Conservation (phyloP, 2,113 vertebrate genomes). For the Rostratula benghalensis region DNA sequence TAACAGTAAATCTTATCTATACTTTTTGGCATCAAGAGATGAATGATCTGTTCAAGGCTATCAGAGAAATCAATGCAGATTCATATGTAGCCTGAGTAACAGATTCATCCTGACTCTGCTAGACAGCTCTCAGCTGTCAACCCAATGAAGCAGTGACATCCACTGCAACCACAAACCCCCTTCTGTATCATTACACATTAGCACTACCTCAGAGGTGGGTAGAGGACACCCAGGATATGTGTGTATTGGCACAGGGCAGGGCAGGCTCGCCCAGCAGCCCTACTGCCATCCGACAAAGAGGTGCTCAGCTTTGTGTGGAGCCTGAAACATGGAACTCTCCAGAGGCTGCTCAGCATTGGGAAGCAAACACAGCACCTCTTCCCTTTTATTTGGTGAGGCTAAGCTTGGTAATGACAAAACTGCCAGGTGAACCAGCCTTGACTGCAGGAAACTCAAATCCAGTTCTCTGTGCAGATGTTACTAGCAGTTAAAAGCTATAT, state of each 20-base stretch:
- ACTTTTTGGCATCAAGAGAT: not conserved
- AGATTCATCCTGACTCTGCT: not conserved
- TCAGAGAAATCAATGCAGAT: not conserved
- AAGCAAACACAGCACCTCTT: not conserved
- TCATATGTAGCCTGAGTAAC: not conserved
- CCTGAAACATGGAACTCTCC: not conserved
- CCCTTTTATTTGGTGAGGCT: not conserved
- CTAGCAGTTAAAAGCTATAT: not conserved
- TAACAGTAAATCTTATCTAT: not conserved
- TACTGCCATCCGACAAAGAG: fast-evolving
- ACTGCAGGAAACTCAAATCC: not conserved
- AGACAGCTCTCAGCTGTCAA: not conserved
- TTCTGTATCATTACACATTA: not conserved
- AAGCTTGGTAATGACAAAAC: not conserved
- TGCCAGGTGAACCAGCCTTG: not conserved
- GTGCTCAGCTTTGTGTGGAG: not conserved
- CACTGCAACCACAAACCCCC: not conserved
- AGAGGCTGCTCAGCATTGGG: fast-evolving
- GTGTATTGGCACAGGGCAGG: not conserved
- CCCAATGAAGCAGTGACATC: not conserved
- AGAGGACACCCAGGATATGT: fast-evolving
- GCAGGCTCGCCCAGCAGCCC: not conserved
- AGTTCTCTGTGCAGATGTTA: not conserved
- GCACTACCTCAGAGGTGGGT: not conserved
- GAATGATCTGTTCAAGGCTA: not conserved